Conservation (phyloP, 2,888 invertebrate genomes). For the Charanyca ferruginea region DNA sequence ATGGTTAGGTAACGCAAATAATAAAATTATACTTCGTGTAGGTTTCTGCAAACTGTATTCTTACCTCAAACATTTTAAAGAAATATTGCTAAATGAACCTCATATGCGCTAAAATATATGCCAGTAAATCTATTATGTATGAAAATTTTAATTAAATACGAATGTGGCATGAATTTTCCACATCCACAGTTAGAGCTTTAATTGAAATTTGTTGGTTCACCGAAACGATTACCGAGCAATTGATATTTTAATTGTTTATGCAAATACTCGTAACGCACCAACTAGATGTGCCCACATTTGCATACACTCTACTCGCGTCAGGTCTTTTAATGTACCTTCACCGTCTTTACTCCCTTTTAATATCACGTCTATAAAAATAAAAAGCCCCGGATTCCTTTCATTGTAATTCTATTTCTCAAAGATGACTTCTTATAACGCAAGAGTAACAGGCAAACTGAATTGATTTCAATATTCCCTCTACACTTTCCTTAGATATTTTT, state of each 20-base stretch:
- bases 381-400: conserved; percentile 65
- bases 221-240: conserved; percentile 75
- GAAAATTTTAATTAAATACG: conserved; percentile 77
- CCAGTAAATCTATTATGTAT: conserved; percentile 65
- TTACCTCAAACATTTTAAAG: conserved; percentile 31
- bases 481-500: conserved; percentile 87
- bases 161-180: conserved; percentile 77
- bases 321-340: conserved; percentile 25
- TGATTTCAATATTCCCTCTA: conserved; percentile 86
- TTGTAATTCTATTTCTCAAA: conserved; percentile 76
- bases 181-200: conserved; percentile 76
- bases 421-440: conserved; percentile 78
- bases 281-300: conserved; percentile 40
- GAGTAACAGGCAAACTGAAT: conserved; percentile 82
- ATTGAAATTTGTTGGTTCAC: conserved; percentile 79
- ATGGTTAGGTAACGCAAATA: not conserved
- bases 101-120: conserved; percentile 53
- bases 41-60: not conserved
- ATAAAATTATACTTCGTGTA: not conserved
- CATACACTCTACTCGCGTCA: conserved; percentile 28
- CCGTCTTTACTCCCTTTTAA: conserved; percentile 47
- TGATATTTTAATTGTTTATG: conserved; percentile 81
- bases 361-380: conserved; percentile 55
- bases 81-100: conserved; percentile 26
- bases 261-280: conserved; percentile 68